Evolutionary conservation across 2,888 invertebrate genomes (phyloP).

Genomic region (Drosophila longiperda): DNA sequence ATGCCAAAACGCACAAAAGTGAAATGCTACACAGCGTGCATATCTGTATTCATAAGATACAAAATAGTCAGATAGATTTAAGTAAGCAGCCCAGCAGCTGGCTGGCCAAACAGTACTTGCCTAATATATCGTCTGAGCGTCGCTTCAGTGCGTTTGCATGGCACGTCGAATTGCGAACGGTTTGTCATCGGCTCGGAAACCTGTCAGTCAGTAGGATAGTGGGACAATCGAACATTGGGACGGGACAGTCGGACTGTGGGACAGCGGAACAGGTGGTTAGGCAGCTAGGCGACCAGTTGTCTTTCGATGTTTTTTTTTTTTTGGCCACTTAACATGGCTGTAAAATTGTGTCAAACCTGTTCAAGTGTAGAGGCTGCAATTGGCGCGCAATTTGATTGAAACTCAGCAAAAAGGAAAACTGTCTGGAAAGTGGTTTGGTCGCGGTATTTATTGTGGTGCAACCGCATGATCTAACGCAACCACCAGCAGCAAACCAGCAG

Average conservation of each 20-base stretch:
- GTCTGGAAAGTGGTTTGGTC: constrained; percentile 42
- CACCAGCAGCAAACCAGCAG: constrained; percentile 5
- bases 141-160: constrained; percentile 30
- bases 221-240: constrained; percentile 10
- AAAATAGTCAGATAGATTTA: constrained; percentile 48
- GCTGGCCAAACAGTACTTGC: constrained; percentile 22
- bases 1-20: constrained; percentile 37
- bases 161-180: constrained; percentile 14
- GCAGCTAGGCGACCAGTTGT: constrained; percentile 5
- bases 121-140: constrained; percentile 28
- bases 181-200: constrained; percentile 44
- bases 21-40: constrained; percentile 50
- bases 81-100: constrained; percentile 13
- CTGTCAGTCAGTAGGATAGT: constrained; percentile 32
- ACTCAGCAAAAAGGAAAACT: constrained; percentile 25
- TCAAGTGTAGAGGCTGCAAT: constrained; percentile 37
- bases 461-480: constrained; percentile 49
- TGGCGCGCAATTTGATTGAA: constrained; percentile 59
- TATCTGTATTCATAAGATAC: constrained; percentile 58
- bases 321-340: constrained; percentile 42
- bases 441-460: constrained; percentile 64
- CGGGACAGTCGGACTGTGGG: constrained; percentile 5
- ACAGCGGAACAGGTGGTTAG: constrained; percentile 2
- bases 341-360: constrained; percentile 75
- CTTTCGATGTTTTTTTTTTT: not conserved